phyloP scores from a whole-genome alignment of 2,888 invertebrate genomes.

The Lissocephala sabroskyi region DNA sequence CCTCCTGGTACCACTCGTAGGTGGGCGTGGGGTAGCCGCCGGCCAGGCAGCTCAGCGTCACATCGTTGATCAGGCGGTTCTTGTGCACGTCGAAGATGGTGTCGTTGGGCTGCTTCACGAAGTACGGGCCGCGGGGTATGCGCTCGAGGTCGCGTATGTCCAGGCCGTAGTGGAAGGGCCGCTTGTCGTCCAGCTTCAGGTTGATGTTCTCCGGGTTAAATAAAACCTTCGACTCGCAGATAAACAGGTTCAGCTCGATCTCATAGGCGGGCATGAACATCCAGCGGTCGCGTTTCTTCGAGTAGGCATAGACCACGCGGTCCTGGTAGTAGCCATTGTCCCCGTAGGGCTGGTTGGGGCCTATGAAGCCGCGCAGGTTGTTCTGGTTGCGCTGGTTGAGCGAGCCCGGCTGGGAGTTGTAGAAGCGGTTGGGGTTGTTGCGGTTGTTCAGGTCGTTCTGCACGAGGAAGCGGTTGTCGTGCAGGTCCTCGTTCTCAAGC shows the following conservation, averaged over 20 bases:
- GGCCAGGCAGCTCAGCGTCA: constrained; percentile 85
- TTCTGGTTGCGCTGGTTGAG: constrained; percentile 58
- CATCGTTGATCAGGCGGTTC: constrained; percentile 80
- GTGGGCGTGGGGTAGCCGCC: constrained; percentile 91
- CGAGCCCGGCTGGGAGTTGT: constrained; percentile 46
- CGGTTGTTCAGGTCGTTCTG: constrained; percentile 50
- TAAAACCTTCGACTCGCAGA: constrained; percentile 80
- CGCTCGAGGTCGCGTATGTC: constrained; percentile 85
- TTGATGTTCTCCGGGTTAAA: constrained; percentile 78
- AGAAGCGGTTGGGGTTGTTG: constrained; percentile 58
- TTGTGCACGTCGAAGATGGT: constrained; percentile 87
- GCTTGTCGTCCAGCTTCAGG: constrained; percentile 82
- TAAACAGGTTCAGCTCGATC: constrained; percentile 83
- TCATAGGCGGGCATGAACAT: constrained; percentile 87
- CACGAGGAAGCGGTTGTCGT: constrained; percentile 69
- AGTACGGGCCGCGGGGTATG: constrained; percentile 91
- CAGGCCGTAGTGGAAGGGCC: constrained; percentile 89
- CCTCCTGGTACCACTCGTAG: constrained; percentile 92
- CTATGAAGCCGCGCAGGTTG: constrained; percentile 56
- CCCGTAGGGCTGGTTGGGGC: constrained; percentile 53
- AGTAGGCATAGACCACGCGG: constrained; percentile 86
- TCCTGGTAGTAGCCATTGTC: constrained; percentile 76
- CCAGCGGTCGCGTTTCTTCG: constrained; percentile 83
- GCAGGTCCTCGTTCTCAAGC: constrained; percentile 70
- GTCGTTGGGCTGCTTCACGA: constrained; percentile 87